Evolutionary conservation across 2,113 vertebrate genomes (phyloP).

Genomic region (Chrysemys picta): DNA sequence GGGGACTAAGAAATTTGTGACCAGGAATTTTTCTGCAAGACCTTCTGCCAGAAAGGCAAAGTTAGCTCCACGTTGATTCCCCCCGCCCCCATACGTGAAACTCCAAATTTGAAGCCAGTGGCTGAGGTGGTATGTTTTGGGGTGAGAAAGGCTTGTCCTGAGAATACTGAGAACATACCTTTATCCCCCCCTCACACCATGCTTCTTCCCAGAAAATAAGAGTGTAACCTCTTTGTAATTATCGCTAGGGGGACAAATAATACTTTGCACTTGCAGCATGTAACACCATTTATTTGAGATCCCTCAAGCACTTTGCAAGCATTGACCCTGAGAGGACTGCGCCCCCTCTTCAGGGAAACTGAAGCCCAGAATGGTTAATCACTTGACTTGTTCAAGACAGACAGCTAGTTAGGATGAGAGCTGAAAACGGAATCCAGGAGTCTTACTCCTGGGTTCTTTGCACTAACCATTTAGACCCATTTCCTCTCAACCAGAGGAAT

Average conservation of each 20-base stretch:
- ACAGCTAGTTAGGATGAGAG: background rate
- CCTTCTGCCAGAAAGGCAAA: background rate
- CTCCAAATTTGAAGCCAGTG: background rate
- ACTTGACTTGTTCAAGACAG: background rate
- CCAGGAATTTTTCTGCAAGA: conserved; percentile 32
- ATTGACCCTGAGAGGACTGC: accelerated
- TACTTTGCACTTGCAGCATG: background rate
- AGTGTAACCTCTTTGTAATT: background rate
- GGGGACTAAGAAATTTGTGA: conserved; percentile 11
- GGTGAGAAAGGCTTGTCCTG: background rate
- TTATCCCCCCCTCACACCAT: background rate
- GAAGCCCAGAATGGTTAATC: background rate
- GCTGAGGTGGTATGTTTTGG: background rate
- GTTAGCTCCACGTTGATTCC: background rate
- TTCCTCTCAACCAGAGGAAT: background rate
- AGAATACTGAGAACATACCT: background rate
- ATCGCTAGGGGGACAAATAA: accelerated
- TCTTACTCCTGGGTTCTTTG: background rate
- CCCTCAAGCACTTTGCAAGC: background rate
- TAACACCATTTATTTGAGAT: background rate
- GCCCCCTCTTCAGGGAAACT: background rate
- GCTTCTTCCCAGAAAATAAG: background rate
- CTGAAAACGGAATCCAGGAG: accelerated
- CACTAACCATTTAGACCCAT: accelerated
- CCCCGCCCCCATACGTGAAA: accelerated